Conservation (phyloP, 2,113 vertebrate genomes). For the Brevimyrus niger region DNA sequence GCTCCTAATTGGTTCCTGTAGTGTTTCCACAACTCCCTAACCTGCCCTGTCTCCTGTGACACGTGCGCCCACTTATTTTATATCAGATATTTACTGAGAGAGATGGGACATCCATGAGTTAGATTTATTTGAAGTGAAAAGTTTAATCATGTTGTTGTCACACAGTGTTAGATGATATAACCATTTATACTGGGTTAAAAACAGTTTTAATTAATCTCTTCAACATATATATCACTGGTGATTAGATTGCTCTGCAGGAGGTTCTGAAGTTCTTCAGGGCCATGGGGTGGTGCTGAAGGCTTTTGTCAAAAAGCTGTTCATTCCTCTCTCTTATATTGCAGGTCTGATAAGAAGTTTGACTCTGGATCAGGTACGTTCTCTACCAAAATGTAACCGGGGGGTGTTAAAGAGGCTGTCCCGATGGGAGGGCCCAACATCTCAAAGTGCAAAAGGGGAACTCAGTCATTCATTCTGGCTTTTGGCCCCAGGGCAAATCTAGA, state of each 20-base stretch:
- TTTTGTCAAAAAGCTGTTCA: background rate
- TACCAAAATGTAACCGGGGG: background rate
- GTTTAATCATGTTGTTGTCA: background rate
- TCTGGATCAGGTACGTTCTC: conserved; percentile 84
- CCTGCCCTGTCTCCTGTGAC: background rate
- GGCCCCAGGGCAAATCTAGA: background rate
- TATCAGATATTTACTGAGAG: conserved; percentile 13
- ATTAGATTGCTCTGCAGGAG: background rate
- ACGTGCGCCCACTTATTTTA: conserved; percentile 15
- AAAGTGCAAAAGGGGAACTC: background rate
- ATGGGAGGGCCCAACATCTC: background rate
- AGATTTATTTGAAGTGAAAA: background rate
- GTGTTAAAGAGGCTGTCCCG: background rate
- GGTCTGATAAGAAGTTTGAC: conserved; percentile 91
- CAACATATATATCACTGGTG: background rate
- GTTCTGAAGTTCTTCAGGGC: background rate
- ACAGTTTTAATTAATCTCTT: background rate
- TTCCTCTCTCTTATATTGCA: conserved; percentile 47
- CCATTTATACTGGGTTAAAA: background rate
- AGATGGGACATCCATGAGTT: background rate
- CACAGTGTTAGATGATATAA: background rate
- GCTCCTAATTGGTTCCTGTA: background rate
- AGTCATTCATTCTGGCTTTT: background rate
- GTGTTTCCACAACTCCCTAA: background rate
- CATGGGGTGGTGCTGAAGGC: background rate